phyloP scores from a whole-genome alignment of 2,113 vertebrate species.

The Mionectes macconnelli region DNA sequence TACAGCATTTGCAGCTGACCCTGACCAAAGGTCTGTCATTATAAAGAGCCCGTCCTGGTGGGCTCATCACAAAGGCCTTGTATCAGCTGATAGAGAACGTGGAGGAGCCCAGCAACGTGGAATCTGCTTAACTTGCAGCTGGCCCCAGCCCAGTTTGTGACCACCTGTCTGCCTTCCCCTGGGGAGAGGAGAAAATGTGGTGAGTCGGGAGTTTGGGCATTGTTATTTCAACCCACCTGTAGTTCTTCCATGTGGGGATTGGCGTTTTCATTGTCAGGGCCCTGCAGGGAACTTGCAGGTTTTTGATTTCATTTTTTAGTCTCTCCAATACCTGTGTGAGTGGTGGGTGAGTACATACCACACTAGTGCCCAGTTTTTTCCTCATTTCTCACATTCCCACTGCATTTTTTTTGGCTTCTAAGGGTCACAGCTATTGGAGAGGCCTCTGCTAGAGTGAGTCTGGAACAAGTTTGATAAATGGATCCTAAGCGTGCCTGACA shows the following conservation, averaged over 20 bases:
- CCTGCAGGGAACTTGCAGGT: neutral
- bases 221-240: neutral
- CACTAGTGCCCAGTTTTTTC: neutral
- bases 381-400: neutral
- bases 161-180: neutral
- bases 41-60: neutral
- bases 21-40: neutral
- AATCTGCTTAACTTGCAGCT: neutral
- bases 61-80: neutral
- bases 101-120: rapidly evolving
- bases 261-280: neutral
- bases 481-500: neutral
- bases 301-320: neutral
- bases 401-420: neutral
- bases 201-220: neutral
- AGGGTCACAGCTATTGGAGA: neutral
- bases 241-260: neutral
- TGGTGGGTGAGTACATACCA: neutral
- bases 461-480: constrained; percentile 8
- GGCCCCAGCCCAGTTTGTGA: neutral
- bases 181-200: neutral
- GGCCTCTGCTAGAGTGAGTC: neutral
- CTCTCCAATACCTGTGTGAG: neutral
- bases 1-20: neutral
- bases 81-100: neutral